Evolutionary conservation across 1,140 invertebrate species (phyloP), one percentile per base, ranked within the genome.

Genomic region (Drosophila dunni): DNA sequence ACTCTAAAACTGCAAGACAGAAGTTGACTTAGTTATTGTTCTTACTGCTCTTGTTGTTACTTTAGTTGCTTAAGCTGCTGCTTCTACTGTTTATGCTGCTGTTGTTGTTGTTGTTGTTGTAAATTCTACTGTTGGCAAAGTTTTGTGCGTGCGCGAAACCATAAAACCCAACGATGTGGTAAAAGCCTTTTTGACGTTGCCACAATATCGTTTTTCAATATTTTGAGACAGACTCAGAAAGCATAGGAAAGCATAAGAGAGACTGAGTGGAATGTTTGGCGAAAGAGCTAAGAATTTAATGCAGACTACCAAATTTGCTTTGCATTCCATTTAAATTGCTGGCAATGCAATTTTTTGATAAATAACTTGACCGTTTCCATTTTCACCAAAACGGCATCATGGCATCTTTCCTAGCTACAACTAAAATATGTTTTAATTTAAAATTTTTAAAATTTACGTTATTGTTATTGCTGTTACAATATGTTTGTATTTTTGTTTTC

Each of bases 151-250:
- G 83, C 79, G 83, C 83, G 83, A 86, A 88, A 77, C 83, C 79
- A 88, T 88, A 86, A 86, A 86, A 86, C 65, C 79, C 83, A 86
- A 86, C 83, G 83, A 86, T 86, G 83, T 86, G 83, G 79, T 84
- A 88, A 89, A 82, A 78, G 79, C 76, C 73, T 83, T 72, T 88
- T 69, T 88, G 65, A 79, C 42, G 58, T 78, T 74, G 13, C 65
- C 72, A 50, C 84, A 89, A 89, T 89, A 88, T 84, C 82, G 83
- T 76, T 86, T 88, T 73, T 82, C 86, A 88, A 86, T 86, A 86
- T 85, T 78, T 74, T 73, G n/a, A 53, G 29, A 33, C 38, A 38
- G 44, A 24, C 38, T 56, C 20, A 66, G 53, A 60, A 9, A 57
- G n/a, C 15, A 42, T 4, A 57, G 17, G 11, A 57, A 13, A 2